phyloP scores from a whole-genome alignment of 2,797 vertebrate species.

The Cygnus olor region DNA sequence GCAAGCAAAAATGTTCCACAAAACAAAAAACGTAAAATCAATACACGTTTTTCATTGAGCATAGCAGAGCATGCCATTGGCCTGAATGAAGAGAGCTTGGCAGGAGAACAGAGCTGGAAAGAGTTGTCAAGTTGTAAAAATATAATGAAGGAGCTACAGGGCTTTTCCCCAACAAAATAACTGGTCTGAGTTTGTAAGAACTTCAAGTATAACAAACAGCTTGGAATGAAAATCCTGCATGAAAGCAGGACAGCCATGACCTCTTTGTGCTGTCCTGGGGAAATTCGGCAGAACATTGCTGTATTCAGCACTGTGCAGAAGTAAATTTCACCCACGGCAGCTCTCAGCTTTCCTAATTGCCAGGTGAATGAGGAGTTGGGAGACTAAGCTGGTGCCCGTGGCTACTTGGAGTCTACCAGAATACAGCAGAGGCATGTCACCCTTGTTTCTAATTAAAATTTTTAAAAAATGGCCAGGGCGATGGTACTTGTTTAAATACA shows the following conservation, averaged over 20 bases:
- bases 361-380: conserved; percentile 54
- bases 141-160: conserved; percentile 54
- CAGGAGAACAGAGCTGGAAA: conserved; percentile 65
- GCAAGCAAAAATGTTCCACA: conserved; percentile 24
- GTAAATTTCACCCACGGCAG: conserved; percentile 55
- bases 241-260: conserved; percentile 47
- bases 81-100: conserved; percentile 39
- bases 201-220: conserved; percentile 50
- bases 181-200: conserved; percentile 35
- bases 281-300: conserved; percentile 57
- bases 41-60: conserved; percentile 49
- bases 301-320: conserved; percentile 56
- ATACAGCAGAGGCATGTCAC: background rate
- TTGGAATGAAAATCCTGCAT: conserved; percentile 52
- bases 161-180: conserved; percentile 59
- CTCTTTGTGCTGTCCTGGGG: conserved; percentile 64
- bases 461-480: background rate
- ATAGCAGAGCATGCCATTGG: conserved; percentile 19
- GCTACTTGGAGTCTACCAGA: conserved; percentile 8
- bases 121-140: conserved; percentile 65
- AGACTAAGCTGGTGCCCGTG: conserved; percentile 13
- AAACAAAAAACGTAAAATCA: conserved; percentile 51
- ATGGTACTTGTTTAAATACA: background rate
- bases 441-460: conserved; percentile 30
- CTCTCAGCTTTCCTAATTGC: conserved; percentile 44